Evolutionary conservation across 2,888 invertebrate genomes (phyloP), one percentile per base, ranked within the genome.

Genomic region (Drosophila fungiperda): DNA sequence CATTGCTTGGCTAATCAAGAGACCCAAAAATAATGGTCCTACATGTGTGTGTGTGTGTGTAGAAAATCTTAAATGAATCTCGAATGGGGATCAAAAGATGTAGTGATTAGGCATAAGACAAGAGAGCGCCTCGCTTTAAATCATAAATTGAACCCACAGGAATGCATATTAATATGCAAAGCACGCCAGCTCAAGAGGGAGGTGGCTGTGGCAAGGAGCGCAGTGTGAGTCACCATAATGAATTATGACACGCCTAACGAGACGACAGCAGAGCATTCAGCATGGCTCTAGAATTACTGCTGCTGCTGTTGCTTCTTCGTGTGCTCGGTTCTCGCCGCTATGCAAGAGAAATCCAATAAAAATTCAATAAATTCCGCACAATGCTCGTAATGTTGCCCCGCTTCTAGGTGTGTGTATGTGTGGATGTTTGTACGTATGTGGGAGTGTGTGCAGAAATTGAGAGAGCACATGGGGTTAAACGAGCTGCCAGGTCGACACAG

Each of bases 291-390:
- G 69, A 77, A 66, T 57, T 80, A 59, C 53, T 58, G 52, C 61
- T 65, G 61, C 62, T 58, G 48, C 53, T 52, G 23, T 23, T 53
- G 33, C 36, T 26, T 9, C 23, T 54, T 35, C 36, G 45, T 23
- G 7, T 17, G 17, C 23, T 36, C 23, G 53, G 17, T 53, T 49
- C 7, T 38, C 49, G 49, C 61, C 63, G 63, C 76, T 67, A 64
- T 59, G 68, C 73, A 72, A 67, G 64, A 83, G 73, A 87, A 90
- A 89, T 90, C 85, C 87, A 88, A 88, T 88, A 88, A 88, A 88
- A 88, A 90, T 89, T 89, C 90, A 90, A 88, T 88, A 90, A 88
- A 87, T 87, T 89, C 90, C 83, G 64, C 79, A 83, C 87, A 89
- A 77, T 68, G 75, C 76, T 82, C 83, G 82, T 66, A 82, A 82